Conservation (phyloP, 1,140 invertebrate genomes). For the Calosoma granatense region DNA sequence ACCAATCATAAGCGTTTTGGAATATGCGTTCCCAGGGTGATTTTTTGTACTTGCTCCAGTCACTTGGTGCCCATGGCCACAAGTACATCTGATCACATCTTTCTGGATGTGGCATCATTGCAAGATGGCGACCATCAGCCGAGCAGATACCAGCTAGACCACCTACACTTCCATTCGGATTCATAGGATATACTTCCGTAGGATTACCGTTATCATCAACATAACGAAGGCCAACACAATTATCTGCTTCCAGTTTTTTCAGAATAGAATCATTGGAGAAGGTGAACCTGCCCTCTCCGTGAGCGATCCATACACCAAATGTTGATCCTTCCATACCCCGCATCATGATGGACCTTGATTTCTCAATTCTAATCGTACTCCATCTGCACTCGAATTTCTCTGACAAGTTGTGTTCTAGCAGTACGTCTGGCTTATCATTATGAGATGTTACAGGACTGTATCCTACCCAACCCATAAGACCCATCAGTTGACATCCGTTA, state of each 20-base stretch:
- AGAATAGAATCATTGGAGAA: conserved; percentile 45
- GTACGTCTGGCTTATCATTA: conserved; percentile 47
- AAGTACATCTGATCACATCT: conserved; percentile 77
- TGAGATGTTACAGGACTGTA: conserved; percentile 21
- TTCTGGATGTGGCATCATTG: conserved; percentile 98
- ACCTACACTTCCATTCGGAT: conserved; percentile 82
- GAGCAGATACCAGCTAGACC: conserved; percentile 87
- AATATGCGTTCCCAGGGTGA: conserved; percentile 92
- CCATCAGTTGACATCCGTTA: conserved; percentile 96
- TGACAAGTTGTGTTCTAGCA: conserved; percentile 77
- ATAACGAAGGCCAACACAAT: conserved; percentile 69
- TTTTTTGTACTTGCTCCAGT: conserved; percentile 39
- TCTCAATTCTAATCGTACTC: conserved; percentile 58
- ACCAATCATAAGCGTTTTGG: conserved; percentile 83
- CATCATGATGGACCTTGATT: conserved; percentile 74
- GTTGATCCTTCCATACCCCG: conserved; percentile 72
- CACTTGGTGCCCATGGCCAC: conserved; percentile 60
- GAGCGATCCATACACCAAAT: conserved; percentile 93
- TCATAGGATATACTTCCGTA: conserved; percentile 80
- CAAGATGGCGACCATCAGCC: conserved; percentile 80
- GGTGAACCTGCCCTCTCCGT: conserved; percentile 80
- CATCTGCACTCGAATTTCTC: conserved; percentile 87
- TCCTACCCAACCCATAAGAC: conserved; percentile 70
- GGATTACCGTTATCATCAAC: conserved; percentile 67
- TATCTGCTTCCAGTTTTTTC: conserved; percentile 43